phyloP scores from a whole-genome alignment of 2,888 invertebrate genomes.

The Orthosia cruda region DNA sequence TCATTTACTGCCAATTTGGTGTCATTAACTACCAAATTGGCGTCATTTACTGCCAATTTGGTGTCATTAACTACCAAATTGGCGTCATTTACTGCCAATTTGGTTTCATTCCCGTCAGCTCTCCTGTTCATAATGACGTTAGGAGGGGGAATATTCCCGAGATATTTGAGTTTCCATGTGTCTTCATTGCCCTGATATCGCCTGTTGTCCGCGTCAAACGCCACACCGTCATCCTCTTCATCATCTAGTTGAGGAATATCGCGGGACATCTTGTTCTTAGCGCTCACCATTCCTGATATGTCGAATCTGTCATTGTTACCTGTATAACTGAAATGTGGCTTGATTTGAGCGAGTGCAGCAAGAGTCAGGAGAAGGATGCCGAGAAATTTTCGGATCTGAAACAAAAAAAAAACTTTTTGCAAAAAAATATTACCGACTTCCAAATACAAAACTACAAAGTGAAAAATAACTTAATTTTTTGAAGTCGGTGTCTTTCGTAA shows the following conservation, averaged over 20 bases:
- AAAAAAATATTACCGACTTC: too few relatives aligned
- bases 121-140: background rate
- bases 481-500: too few relatives aligned
- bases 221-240: background rate
- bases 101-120: conserved; percentile 21
- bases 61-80: too few relatives aligned
- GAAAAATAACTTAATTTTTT: too few relatives aligned
- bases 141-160: background rate
- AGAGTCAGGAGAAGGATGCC: conserved; percentile 26
- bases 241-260: background rate
- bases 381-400: conserved; percentile 37
- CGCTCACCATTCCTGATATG: conserved; percentile 70
- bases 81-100: conserved; percentile 56
- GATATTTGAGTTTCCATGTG: background rate
- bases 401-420: too few relatives aligned
- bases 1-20: too few relatives aligned
- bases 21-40: too few relatives aligned
- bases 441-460: too few relatives aligned
- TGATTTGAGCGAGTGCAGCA: conserved; percentile 69
- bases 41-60: conserved; percentile 58
- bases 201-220: conserved; percentile 57
- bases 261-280: conserved; percentile 66
- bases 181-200: conserved; percentile 32
- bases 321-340: conserved; percentile 80
- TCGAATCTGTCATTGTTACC: conserved; percentile 82